phyloP scores from a whole-genome alignment of 1,140 invertebrate species.

The Vanessa tameamea region DNA sequence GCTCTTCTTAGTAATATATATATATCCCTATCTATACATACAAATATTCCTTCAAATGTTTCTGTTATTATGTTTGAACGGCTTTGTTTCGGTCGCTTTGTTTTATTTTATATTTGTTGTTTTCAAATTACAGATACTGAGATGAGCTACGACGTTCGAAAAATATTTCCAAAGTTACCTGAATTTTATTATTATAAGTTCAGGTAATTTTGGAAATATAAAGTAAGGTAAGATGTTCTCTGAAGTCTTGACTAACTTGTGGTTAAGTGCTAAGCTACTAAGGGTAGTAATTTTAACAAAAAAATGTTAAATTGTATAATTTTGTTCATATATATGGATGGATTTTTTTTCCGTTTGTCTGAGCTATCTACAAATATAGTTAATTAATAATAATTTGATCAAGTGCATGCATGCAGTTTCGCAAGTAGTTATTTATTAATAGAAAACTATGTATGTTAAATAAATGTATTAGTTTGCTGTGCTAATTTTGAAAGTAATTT shows the following conservation, averaged over 20 bases:
- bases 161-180: constrained; percentile 31
- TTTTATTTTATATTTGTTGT: constrained; percentile 22
- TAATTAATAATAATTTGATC: too few relatives aligned
- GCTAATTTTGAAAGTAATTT: not conserved
- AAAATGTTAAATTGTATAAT: not conserved
- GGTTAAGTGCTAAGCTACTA: too few relatives aligned
- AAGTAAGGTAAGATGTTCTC: constrained; percentile 25
- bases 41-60: not conserved
- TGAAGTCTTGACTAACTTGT: not conserved
- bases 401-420: too few relatives aligned
- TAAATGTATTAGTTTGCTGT: not conserved
- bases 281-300: not conserved
- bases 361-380: not conserved
- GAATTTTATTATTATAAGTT: constrained; percentile 5
- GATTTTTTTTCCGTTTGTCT: not conserved
- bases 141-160: constrained; percentile 13
- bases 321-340: not conserved
- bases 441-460: not conserved
- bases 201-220: constrained; percentile 36
- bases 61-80: constrained; percentile 11
- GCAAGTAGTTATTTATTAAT: too few relatives aligned
- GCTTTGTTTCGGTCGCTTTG: constrained; percentile 17
- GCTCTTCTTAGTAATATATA: not conserved
- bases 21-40: not conserved
- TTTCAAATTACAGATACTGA: constrained; percentile 32